Evolutionary conservation across 2,888 invertebrate species (phyloP).

Genomic region (Sussaba pulchella): DNA sequence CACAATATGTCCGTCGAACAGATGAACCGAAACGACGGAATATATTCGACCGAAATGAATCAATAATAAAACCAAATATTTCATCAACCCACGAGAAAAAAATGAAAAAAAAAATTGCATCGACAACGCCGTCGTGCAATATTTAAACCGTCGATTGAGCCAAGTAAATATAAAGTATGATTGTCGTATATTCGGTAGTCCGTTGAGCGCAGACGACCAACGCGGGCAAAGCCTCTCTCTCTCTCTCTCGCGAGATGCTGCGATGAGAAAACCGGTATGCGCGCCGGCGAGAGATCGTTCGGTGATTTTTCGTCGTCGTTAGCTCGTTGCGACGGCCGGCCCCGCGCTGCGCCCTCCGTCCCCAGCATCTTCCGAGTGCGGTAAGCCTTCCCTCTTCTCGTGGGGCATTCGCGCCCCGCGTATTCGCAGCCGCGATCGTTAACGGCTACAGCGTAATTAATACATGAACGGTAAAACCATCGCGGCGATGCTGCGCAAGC

Average conservation of each 20-base stretch:
- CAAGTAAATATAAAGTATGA: constrained; percentile 25
- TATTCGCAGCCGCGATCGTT: constrained; percentile 70
- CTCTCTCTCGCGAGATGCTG: constrained; percentile 63
- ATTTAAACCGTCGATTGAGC: not conserved
- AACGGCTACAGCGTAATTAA: constrained; percentile 77
- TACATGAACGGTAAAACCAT: constrained; percentile 77
- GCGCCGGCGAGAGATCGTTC: constrained; percentile 60
- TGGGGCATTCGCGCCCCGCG: constrained; percentile 45
- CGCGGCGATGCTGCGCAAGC: constrained; percentile 53
- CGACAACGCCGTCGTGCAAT: not conserved
- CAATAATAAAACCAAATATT: not conserved
- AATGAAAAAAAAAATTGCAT: not conserved
- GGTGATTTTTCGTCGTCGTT: constrained; percentile 66
- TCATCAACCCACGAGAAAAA: not conserved
- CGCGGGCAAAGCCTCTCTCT: too few species aligned
- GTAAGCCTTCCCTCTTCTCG: constrained; percentile 53
- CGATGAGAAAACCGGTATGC: constrained; percentile 66
- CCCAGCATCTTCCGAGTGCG: constrained; percentile 37
- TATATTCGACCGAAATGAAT: not conserved
- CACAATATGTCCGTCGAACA: too few species aligned
- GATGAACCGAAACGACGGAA: not conserved
- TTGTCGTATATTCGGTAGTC: constrained; percentile 25
- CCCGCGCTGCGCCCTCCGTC: constrained; percentile 5
- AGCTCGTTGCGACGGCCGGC: constrained; percentile 36
- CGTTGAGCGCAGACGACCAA: not conserved